Evolutionary conservation across 2,888 invertebrate species (phyloP).

Genomic region (Odontocolon sp.): DNA sequence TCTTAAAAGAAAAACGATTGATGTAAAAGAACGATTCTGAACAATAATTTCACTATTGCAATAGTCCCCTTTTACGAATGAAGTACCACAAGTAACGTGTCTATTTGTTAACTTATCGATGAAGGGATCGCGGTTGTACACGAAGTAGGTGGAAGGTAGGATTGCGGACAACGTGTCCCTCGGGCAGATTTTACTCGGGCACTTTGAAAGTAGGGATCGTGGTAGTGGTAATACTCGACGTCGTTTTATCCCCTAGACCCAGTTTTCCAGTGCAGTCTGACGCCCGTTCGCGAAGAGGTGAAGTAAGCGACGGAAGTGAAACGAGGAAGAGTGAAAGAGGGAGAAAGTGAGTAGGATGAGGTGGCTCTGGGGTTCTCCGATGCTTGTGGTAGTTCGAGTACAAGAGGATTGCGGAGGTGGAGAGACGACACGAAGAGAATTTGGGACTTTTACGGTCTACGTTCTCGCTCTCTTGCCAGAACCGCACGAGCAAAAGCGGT

Average conservation of each 20-base stretch:
- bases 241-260: constrained; percentile 67
- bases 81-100: neutral
- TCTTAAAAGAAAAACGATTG: no score
- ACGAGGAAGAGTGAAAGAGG: constrained; percentile 19
- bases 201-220: neutral
- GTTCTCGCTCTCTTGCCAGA: constrained; percentile 60
- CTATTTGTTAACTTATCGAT: constrained; percentile 34
- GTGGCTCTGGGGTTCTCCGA: neutral
- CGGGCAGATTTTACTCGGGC: constrained; percentile 32
- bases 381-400: constrained; percentile 38
- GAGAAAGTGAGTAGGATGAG: constrained; percentile 47
- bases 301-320: constrained; percentile 33
- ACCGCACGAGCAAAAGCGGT: constrained; percentile 54
- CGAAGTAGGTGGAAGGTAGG: constrained; percentile 10
- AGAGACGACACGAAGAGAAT: constrained; percentile 65
- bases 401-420: constrained; percentile 42
- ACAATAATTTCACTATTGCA: neutral
- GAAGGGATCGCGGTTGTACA: neutral
- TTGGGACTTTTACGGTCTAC: constrained; percentile 75
- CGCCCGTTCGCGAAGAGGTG: constrained; percentile 49
- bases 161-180: constrained; percentile 9
- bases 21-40: no score
- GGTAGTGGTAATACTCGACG: constrained; percentile 12
- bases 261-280: constrained; percentile 57
- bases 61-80: neutral